Evolutionary conservation across 2,888 invertebrate genomes (phyloP).

Genomic region (Lobophora halterata): DNA sequence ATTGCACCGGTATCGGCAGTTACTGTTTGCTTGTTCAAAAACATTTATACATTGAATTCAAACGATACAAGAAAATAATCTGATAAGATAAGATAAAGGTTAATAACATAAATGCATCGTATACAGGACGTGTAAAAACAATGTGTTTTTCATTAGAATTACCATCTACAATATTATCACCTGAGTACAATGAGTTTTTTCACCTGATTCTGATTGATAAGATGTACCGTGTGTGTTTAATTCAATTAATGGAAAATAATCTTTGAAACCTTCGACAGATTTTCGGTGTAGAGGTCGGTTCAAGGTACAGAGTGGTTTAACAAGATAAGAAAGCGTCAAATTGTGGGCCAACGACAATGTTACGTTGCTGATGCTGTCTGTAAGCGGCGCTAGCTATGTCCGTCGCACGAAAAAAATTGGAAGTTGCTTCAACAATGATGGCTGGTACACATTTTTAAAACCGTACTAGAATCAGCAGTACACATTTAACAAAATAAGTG

Average conservation of each 20-base stretch:
- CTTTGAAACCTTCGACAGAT: slow-evolving; percentile 33
- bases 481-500: no score
- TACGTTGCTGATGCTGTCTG: no score
- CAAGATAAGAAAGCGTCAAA: slow-evolving; percentile 54
- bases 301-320: slow-evolving; percentile 45
- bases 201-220: slow-evolving; percentile 3
- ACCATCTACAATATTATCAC: no score
- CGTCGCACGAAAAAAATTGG: slow-evolving; percentile 31
- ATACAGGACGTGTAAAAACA: no score
- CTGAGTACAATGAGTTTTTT: neutral
- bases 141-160: no score
- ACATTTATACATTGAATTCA: slow-evolving; percentile 1
- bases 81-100: no score
- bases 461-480: no score
- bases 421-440: slow-evolving; percentile 35
- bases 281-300: slow-evolving; percentile 42
- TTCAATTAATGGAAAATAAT: slow-evolving; percentile 20
- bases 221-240: slow-evolving; percentile 10
- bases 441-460: no score
- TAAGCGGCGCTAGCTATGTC: slow-evolving; percentile 39
- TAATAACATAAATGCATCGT: no score
- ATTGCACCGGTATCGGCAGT: slow-evolving; percentile 1
- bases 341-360: slow-evolving; percentile 37
- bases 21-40: neutral
- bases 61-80: no score